Percentiles rank a stretch among this genome's conserved stretches.
Evolutionary conservation across 2,888 invertebrate genomes (phyloP).

Genomic region (Syritta pipiens): DNA sequence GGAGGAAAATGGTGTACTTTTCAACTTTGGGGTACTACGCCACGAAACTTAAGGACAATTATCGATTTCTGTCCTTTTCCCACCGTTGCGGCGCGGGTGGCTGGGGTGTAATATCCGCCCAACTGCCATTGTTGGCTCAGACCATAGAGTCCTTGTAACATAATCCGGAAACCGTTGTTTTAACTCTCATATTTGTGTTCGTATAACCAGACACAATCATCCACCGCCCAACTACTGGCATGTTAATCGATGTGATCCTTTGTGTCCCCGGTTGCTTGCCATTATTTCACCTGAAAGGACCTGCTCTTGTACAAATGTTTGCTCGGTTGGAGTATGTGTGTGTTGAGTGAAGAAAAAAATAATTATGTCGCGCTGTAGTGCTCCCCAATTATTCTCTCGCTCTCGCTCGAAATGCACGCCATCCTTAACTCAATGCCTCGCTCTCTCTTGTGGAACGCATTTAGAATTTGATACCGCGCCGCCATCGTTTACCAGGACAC

Average conservation of each 20-base stretch:
- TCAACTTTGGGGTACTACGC: not conserved
- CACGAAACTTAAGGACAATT: slow-evolving; percentile 18
- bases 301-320: not conserved
- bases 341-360: slow-evolving; percentile 9
- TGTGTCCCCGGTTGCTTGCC: slow-evolving; percentile 9
- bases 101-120: too few relatives aligned
- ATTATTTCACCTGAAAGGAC: slow-evolving; percentile 25
- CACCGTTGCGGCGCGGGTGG: too few relatives aligned
- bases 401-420: too few relatives aligned
- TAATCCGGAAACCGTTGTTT: slow-evolving; percentile 29
- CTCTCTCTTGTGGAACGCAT: slow-evolving; percentile 20
- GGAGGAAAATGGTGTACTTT: not conserved
- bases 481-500: slow-evolving; percentile 18
- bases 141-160: slow-evolving; percentile 8
- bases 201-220: slow-evolving; percentile 11
- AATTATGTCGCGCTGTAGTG: slow-evolving; percentile 7
- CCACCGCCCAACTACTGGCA: not conserved
- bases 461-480: slow-evolving; percentile 32
- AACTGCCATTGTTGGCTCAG: not conserved
- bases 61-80: slow-evolving; percentile 23
- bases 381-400: slow-evolving; percentile 35
- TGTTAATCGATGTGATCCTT: slow-evolving; percentile 43
- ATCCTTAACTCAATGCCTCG: slow-evolving; percentile 12
- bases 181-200: slow-evolving; percentile 33
- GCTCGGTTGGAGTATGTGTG: not conserved